Percentiles rank a stretch among this genome's conserved stretches.
Evolutionary conservation across 1,140 invertebrate genomes (phyloP).

Genomic region (Dinothrombium tinctorium): DNA sequence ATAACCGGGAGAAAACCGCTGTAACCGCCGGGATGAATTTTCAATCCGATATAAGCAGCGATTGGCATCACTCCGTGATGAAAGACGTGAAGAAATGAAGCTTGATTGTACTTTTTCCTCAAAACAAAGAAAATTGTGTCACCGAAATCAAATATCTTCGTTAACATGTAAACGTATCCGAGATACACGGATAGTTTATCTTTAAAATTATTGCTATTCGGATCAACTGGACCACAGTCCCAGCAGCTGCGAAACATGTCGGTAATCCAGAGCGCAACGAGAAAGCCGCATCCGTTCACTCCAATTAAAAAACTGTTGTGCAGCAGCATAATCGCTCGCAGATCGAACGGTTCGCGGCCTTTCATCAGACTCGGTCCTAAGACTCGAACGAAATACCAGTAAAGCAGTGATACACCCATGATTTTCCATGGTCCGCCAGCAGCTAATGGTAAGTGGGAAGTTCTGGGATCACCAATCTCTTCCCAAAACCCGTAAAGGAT

Average conservation of each 20-base stretch:
- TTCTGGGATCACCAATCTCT: constrained; percentile 7
- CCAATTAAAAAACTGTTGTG: constrained; percentile 23
- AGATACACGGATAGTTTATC: background rate
- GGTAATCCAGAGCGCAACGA: constrained; percentile 2
- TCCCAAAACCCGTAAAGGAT: constrained; percentile 9
- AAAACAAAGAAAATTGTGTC: constrained; percentile 27
- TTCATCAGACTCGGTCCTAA: constrained; percentile 24
- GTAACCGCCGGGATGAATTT: constrained; percentile 1
- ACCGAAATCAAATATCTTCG: constrained; percentile 24
- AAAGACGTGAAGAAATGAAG: constrained; percentile 26
- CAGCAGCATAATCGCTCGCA: constrained; percentile 20
- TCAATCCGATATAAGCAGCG: constrained; percentile 2
- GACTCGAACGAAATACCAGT: constrained; percentile 57
- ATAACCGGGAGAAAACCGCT: constrained; percentile 23
- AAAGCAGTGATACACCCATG: constrained; percentile 42
- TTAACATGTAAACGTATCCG: constrained; percentile 25
- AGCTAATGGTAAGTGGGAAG: constrained; percentile 26
- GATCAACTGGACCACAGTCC: constrained; percentile 2
- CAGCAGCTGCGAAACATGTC: background rate
- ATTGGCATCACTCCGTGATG: constrained; percentile 20
- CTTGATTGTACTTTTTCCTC: constrained; percentile 25
- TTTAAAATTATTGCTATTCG: background rate
- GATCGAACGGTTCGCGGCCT: constrained; percentile 21
- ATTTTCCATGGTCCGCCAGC: constrained; percentile 7
- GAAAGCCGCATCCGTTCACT: constrained; percentile 1